Percentiles rank a stretch among this genome's conserved stretches.
Evolutionary conservation across 1,140 invertebrate species (phyloP).

Genomic region (Camponotus floridanus): DNA sequence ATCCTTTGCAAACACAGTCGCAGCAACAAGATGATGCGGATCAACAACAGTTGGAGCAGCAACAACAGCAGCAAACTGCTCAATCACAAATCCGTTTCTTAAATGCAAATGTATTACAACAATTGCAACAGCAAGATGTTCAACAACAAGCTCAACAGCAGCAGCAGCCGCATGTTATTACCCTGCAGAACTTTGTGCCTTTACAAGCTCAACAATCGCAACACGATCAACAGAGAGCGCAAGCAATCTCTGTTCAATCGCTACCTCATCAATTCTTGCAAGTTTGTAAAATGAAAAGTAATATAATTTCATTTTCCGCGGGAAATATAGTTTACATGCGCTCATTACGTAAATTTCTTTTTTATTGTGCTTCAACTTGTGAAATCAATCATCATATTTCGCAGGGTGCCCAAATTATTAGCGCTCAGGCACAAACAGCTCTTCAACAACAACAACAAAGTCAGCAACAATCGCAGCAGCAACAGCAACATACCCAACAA

Average conservation of each 20-base stretch:
- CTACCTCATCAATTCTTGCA: constrained; percentile 87
- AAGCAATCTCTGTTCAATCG: constrained; percentile 86
- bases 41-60: constrained; percentile 85
- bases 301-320: background rate
- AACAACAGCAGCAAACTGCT: constrained; percentile 80
- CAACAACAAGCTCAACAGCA: constrained; percentile 80
- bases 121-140: constrained; percentile 83
- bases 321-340: background rate
- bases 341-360: background rate
- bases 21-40: constrained; percentile 84
- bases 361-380: background rate
- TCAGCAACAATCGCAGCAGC: constrained; percentile 83
- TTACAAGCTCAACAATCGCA: constrained; percentile 83
- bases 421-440: constrained; percentile 79
- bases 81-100: constrained; percentile 84
- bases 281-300: constrained; percentile 73
- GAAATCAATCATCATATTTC: constrained; percentile 13
- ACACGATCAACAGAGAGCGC: constrained; percentile 84
- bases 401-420: constrained; percentile 82
- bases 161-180: constrained; percentile 86
- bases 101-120: constrained; percentile 83
- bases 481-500: constrained; percentile 82
- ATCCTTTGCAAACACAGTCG: constrained; percentile 79
- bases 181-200: constrained; percentile 87
- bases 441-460: constrained; percentile 77